These are phyloP conservation scores for Phataginus tricuspis DNA, from an alignment of 2,797 vertebrate genomes.

Conservation along the genomic window DNA sequence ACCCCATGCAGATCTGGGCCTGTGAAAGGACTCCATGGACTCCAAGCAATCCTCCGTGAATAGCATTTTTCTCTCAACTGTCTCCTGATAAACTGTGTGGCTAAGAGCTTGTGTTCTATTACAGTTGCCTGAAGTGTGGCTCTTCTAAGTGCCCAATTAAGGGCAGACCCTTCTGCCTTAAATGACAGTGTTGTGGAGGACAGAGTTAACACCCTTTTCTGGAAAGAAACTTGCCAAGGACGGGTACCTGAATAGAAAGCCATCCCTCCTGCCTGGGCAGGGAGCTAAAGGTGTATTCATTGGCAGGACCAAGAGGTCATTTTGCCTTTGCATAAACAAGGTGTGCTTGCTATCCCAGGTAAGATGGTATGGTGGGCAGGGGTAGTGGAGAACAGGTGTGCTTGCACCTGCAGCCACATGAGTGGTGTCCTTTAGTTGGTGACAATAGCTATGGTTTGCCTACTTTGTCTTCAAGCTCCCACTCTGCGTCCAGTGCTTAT, in stretches of 20 bases:
- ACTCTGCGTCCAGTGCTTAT: background rate
- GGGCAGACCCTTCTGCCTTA: background rate
- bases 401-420: background rate
- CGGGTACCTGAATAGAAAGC: background rate
- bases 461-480: background rate
- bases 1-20: background rate
- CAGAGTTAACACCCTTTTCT: background rate
- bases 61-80: background rate
- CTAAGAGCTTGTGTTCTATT: background rate
- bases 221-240: conserved; percentile 32
- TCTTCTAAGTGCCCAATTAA: conserved; percentile 5
- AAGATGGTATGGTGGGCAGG: background rate
- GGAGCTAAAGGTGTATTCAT: background rate
- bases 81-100: background rate
- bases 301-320: background rate
- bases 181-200: background rate
- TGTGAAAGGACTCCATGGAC: background rate
- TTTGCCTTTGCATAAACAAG: conserved; percentile 37
- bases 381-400: background rate
- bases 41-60: background rate
- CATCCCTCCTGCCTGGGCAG: background rate
- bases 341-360: background rate
- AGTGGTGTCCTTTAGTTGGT: background rate
- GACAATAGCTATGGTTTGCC: background rate
- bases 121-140: background rate